Evolutionary conservation across 2,888 invertebrate genomes (phyloP).

Genomic region (Mimas tiliae): DNA sequence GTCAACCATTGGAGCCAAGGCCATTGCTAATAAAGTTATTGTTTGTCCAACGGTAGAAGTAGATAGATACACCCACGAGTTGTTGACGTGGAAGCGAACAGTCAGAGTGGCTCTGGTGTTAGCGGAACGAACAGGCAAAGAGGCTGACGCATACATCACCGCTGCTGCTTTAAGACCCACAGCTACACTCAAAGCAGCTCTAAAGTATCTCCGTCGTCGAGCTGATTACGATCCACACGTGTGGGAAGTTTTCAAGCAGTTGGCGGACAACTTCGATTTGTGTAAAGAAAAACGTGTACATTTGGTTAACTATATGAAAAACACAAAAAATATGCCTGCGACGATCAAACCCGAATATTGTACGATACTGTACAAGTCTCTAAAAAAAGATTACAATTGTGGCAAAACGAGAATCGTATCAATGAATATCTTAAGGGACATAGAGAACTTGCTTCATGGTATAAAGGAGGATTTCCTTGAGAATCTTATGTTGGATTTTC

Average conservation of each 20-base stretch:
- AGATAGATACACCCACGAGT: conserved; percentile 38
- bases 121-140: conserved; percentile 41
- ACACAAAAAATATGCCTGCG: conserved; percentile 42
- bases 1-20: conserved; percentile 54
- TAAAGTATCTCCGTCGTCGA: conserved; percentile 41
- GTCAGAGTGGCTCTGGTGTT: conserved; percentile 49
- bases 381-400: not conserved
- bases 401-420: too few relatives aligned
- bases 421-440: not conserved
- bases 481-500: conserved; percentile 17
- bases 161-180: conserved; percentile 47
- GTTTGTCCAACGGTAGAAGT: conserved; percentile 44
- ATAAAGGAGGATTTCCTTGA: conserved; percentile 21
- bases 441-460: not conserved
- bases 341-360: conserved; percentile 54
- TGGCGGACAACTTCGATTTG: conserved; percentile 45
- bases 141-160: conserved; percentile 38
- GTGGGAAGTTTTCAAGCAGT: conserved; percentile 52
- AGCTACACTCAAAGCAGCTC: conserved; percentile 47
- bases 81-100: conserved; percentile 49
- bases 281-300: conserved; percentile 33
- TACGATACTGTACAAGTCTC: conserved; percentile 16
- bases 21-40: conserved; percentile 50
- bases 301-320: conserved; percentile 30
- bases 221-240: conserved; percentile 41